These are phyloP conservation scores for Choristoneura rosaceana DNA, from an alignment of 2,888 invertebrate species.

Conservation along the genomic window DNA sequence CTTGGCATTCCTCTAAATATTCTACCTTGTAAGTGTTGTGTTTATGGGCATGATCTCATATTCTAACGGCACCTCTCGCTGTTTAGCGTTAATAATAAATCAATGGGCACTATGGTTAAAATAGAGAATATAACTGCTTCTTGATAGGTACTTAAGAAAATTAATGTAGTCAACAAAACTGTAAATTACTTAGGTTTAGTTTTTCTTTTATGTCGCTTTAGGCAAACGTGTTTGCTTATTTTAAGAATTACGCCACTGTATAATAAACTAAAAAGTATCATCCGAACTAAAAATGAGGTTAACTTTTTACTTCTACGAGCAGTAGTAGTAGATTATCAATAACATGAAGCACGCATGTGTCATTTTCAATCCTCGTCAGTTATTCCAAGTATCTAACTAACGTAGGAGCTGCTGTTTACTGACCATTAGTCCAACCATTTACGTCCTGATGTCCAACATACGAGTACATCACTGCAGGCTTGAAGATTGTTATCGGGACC, in stretches of 20 bases:
- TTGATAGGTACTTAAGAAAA: neutral
- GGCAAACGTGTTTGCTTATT: neutral
- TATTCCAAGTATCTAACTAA: conserved; percentile 21
- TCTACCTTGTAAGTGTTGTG: neutral
- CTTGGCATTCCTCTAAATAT: conserved; percentile 9
- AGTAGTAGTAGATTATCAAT: neutral
- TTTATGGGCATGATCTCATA: conserved; percentile 10
- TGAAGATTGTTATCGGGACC: conserved; percentile 34
- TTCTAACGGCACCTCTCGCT: conserved; percentile 4
- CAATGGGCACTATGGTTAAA: neutral
- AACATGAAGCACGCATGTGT: conserved; percentile 3
- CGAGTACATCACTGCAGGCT: conserved; percentile 23
- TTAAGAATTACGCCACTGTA: too few relatives aligned
- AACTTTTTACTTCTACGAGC: neutral
- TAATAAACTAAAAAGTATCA: neutral
- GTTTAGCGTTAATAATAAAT: neutral
- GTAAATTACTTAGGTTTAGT: neutral
- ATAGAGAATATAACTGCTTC: neutral
- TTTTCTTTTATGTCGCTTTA: neutral
- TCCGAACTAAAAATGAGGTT: neutral
- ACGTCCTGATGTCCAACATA: conserved; percentile 34
- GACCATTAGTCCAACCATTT: conserved; percentile 29
- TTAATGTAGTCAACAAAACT: too few relatives aligned
- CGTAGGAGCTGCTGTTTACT: conserved; percentile 28
- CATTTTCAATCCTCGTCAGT: conserved; percentile 17